Evolutionary conservation across 1,140 invertebrate genomes (phyloP).

Genomic region (Trichomalopsis sarcophagae): DNA sequence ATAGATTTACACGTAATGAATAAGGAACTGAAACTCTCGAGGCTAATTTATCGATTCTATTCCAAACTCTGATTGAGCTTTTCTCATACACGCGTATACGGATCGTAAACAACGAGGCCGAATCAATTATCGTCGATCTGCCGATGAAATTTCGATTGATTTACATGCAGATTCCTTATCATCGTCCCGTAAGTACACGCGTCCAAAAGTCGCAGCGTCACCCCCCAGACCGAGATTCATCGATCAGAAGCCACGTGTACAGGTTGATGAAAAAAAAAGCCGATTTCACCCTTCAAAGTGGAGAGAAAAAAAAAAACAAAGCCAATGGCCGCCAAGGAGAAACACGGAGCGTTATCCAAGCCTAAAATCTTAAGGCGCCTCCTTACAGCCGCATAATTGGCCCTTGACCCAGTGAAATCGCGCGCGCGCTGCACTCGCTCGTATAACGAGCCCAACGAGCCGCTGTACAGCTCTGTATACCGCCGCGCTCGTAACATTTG

Average conservation of each 20-base stretch:
- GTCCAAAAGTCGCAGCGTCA: no score
- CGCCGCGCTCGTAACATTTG: not conserved
- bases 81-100: no score
- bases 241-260: not conserved
- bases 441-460: conserved; percentile 24
- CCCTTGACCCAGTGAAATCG: conserved; percentile 48
- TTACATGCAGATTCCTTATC: no score
- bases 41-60: not conserved
- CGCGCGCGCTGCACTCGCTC: not conserved
- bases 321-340: not conserved
- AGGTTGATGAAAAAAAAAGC: not conserved
- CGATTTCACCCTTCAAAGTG: not conserved
- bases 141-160: no score
- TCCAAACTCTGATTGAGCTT: not conserved
- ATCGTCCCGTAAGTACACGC: no score
- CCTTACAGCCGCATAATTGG: conserved; percentile 29
- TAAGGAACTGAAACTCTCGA: not conserved
- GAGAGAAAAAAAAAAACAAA: not conserved
- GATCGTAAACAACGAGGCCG: no score
- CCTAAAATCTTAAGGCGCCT: not conserved
- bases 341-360: not conserved
- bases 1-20: not conserved
- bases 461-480: conserved; percentile 8
- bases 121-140: not conserved
- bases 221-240: no score